These are phyloP conservation scores for Pediacus dermestoides DNA, from an alignment of 2,888 invertebrate species.

Conservation along the genomic window DNA sequence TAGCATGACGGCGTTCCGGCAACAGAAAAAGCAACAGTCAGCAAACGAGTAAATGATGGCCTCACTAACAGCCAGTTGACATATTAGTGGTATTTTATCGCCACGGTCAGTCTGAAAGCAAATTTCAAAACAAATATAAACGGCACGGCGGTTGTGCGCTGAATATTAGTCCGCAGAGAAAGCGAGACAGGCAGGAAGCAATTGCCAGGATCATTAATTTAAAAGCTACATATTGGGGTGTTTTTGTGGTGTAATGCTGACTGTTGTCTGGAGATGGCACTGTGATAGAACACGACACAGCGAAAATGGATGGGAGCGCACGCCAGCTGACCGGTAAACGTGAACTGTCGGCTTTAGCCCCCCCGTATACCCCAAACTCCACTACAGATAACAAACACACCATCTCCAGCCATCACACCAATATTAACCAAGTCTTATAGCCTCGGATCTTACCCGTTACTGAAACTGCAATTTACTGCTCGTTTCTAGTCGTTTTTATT, in stretches of 20 bases:
- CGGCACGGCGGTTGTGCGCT: conserved; percentile 30
- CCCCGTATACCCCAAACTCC: background rate
- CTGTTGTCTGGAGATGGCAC: conserved; percentile 53
- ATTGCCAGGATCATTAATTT: conserved; percentile 51
- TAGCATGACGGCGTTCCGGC: conserved; percentile 5
- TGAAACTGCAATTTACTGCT: conserved; percentile 41
- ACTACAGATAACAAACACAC: background rate
- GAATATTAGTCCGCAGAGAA: conserved; percentile 45
- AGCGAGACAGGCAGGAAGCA: conserved; percentile 46
- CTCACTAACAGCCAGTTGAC: conserved; percentile 43
- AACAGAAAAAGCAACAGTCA: conserved; percentile 40
- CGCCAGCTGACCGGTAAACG: conserved; percentile 35
- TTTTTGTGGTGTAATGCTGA: conserved; percentile 52
- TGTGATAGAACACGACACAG: conserved; percentile 51
- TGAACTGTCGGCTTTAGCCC: conserved; percentile 7
- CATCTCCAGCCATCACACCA: too few species aligned
- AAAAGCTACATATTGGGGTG: conserved; percentile 51
- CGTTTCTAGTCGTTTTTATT: conserved; percentile 37
- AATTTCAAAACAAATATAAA: conserved; percentile 49
- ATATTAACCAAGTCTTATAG: too few species aligned
- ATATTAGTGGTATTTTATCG: conserved; percentile 46
- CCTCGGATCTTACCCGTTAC: conserved; percentile 2
- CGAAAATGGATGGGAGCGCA: conserved; percentile 46
- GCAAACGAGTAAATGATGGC: conserved; percentile 46
- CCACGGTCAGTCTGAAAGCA: conserved; percentile 43